Evolutionary conservation across 2,113 vertebrate species (phyloP), one percentile per base, ranked within the genome.

Genomic region (Tylochromis polylepis): DNA sequence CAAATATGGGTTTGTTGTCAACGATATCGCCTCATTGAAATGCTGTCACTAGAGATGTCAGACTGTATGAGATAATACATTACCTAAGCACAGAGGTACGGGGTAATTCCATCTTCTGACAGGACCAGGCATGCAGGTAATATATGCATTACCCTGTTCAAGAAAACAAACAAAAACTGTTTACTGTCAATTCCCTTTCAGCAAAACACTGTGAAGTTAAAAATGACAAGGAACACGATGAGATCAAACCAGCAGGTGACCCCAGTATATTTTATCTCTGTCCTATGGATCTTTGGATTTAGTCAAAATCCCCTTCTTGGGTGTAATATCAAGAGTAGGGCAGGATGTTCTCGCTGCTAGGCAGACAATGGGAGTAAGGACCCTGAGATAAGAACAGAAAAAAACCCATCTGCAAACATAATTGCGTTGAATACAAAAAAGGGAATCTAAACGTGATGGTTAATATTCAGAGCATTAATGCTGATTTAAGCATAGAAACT

Each of bases 71-170:
- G 49, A 82, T 62, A 85, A 90, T 90, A 91, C 88, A 82, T 94
- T 95, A 99, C 98, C 98, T 95, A 99, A 96, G 91, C 98, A 99
- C 93, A 99, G 97, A 43, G 98, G 98, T 75, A 98, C 97, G 0
- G 98, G 98, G 67, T 99, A 98, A 96, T 99, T 99, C 98, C 98
- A 99, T 95, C 98, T 98, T 96, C 98, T 97, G 79, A 99, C 98
- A 11, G 98, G 98, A 85, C 98, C 98, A 90, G 98, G 98, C 98
- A 99, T 99, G 94, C 98, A 99, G 12, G 98, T 99, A 92, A 99
- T 99, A 86, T 98, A 97, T 90, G 97, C 97, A 94, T 98, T 98
- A 67, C 98, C 98, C 98, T 99, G 91, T 93, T 87, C 85, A 87
- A 87, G 46, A 79, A 93, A 85, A 82, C 38, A 92, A 75, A 93